Evolutionary conservation across 2,113 vertebrate genomes (phyloP), one percentile per base, ranked within the genome.

Genomic region (Opisthocomus hoazin): DNA sequence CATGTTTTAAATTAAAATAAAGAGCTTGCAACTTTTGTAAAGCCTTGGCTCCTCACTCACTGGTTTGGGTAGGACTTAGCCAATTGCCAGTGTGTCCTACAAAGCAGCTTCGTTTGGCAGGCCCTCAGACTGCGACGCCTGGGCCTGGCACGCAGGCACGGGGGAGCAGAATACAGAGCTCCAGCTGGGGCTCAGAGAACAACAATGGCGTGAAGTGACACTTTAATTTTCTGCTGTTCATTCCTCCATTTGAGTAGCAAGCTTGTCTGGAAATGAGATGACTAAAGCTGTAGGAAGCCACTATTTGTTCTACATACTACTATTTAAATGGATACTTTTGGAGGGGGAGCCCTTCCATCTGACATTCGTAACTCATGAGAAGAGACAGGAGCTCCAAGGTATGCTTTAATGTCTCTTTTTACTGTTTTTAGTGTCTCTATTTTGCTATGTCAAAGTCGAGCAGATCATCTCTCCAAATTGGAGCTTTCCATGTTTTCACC

Each of bases 1-100:
- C 43, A 48, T 81, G 46, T 26, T 51, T 88, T 95, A 95, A 93
- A 92, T 94, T 93, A 89, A 87, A 92, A 81, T 37, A n/a, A 88
- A 93, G 64, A 65, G 43, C 68, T 78, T 51, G 16, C 34, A 51
- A 2, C 63, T 70, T 92, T 88, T 91, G 53, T 84, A 74, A 64
- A 50, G 27, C 50, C 46, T 70, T 83, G 58, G 36, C 66, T 81
- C 5, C 27, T 43, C 9, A 0, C 27, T 84, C 6, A 1, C 27
- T 41, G 19, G 30, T 71, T 81, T 87, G 82, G 37, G 56, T 30
- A 58, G 87, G 56, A 64, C 63, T 60, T 83, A 24, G 27, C 10
- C 63, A 57, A 3, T 37, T 66, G 32, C 7, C 5, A 8, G 34
- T 2, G n/a, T 84, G 36, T 45, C 64, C 41, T 57, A 26, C 54